Percentiles rank a stretch among this genome's conserved stretches.
phyloP scores from a whole-genome alignment of 2,797 vertebrate genomes.

The Threskiornis aethiopicus region DNA sequence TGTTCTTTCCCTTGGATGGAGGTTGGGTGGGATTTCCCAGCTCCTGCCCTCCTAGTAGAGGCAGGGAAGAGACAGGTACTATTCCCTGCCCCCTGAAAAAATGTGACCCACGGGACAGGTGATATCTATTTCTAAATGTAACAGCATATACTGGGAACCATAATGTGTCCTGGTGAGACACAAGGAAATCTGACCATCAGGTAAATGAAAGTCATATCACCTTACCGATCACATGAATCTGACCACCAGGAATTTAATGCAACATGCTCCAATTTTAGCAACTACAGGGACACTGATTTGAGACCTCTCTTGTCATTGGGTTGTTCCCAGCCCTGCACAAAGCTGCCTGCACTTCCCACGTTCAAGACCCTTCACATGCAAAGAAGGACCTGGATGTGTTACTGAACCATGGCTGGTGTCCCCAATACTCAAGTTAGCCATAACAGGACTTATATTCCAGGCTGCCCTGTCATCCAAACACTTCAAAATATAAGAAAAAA shows the following conservation, averaged over 20 bases:
- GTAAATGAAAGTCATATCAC: background rate
- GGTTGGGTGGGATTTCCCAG: background rate
- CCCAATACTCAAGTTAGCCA: background rate
- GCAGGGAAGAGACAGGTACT: background rate
- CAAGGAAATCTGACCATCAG: background rate
- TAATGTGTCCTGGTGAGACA: background rate
- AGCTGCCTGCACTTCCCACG: background rate
- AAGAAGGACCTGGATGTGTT: background rate
- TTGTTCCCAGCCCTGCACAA: background rate
- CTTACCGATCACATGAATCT: background rate
- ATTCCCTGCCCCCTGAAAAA: background rate
- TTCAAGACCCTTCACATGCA: background rate
- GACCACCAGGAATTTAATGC: background rate
- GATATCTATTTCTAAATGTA: background rate
- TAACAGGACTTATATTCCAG: background rate
- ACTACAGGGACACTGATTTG: background rate
- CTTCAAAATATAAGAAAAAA: background rate
- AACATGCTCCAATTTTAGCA: background rate
- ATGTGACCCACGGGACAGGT: background rate
- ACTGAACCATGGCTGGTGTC: background rate
- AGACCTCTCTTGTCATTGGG: fast-evolving
- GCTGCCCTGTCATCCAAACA: background rate
- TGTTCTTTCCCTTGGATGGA: background rate
- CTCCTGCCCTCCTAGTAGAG: background rate
- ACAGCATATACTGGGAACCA: background rate